phyloP scores from a whole-genome alignment of 2,797 vertebrate species.

The Dryobates pubescens region DNA sequence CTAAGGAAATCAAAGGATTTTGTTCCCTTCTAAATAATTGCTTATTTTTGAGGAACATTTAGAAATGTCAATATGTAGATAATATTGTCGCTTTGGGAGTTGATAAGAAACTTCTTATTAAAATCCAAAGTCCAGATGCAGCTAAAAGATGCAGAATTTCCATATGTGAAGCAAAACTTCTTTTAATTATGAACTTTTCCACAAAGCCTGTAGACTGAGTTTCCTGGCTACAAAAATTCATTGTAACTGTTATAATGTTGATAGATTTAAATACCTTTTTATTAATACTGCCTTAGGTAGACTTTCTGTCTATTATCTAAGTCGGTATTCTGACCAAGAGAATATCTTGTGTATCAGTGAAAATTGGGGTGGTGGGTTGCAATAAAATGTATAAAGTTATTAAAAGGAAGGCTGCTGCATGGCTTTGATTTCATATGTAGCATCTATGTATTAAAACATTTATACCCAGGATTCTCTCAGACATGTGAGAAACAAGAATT shows the following conservation, averaged over 20 bases:
- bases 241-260: not conserved
- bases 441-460: not conserved
- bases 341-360: not conserved
- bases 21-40: not conserved
- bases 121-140: not conserved
- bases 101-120: not conserved
- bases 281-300: not conserved
- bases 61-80: not conserved
- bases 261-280: not conserved
- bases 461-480: not conserved
- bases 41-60: not conserved
- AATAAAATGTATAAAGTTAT: not conserved
- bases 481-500: not conserved
- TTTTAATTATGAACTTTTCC: slow-evolving; percentile 12
- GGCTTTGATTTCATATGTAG: not conserved
- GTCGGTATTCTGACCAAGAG: not conserved
- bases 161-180: not conserved
- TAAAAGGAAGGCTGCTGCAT: not conserved
- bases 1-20: not conserved
- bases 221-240: not conserved
- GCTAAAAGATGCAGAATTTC: not conserved
- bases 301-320: not conserved
- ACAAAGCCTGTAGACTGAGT: not conserved
- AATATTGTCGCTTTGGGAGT: not conserved
- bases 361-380: not conserved